Percentiles rank a stretch among this genome's conserved stretches.
These are phyloP conservation scores for Stercorarius parasiticus DNA, from an alignment of 2,113 vertebrate genomes.

Conservation along the genomic window DNA sequence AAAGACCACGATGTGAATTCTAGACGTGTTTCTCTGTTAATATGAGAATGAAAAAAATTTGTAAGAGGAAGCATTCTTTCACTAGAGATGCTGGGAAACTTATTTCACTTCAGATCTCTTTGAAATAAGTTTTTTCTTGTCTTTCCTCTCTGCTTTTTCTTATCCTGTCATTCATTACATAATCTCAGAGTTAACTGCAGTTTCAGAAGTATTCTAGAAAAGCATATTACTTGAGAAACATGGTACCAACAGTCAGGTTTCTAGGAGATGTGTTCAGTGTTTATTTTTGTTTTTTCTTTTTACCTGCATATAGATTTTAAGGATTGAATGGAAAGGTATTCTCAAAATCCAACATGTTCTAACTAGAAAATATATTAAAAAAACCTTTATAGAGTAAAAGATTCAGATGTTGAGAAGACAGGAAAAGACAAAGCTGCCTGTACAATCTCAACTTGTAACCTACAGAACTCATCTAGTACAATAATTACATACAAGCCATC, in stretches of 20 bases:
- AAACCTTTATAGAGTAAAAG: neutral
- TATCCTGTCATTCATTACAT: neutral
- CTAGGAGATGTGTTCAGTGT: neutral
- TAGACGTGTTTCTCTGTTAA: neutral
- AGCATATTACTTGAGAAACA: neutral
- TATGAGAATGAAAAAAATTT: neutral
- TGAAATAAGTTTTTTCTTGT: neutral
- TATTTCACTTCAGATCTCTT: neutral
- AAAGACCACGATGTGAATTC: neutral
- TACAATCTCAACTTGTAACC: neutral
- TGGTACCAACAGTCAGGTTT: neutral
- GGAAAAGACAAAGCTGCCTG: neutral
- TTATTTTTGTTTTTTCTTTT: neutral
- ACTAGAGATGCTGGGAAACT: neutral
- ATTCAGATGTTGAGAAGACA: fast-evolving
- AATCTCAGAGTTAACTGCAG: neutral
- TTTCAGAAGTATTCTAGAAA: neutral
- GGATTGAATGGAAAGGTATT: neutral
- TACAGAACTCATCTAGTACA: neutral
- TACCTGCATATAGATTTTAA: neutral
- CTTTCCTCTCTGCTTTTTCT: neutral
- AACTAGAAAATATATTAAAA: neutral
- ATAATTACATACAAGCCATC: neutral
- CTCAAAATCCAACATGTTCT: neutral
- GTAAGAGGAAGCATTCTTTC: neutral